These are phyloP conservation scores for Gymnoscopelus microlampas DNA, from an alignment of 2,797 vertebrate genomes.

Conservation along the genomic window DNA sequence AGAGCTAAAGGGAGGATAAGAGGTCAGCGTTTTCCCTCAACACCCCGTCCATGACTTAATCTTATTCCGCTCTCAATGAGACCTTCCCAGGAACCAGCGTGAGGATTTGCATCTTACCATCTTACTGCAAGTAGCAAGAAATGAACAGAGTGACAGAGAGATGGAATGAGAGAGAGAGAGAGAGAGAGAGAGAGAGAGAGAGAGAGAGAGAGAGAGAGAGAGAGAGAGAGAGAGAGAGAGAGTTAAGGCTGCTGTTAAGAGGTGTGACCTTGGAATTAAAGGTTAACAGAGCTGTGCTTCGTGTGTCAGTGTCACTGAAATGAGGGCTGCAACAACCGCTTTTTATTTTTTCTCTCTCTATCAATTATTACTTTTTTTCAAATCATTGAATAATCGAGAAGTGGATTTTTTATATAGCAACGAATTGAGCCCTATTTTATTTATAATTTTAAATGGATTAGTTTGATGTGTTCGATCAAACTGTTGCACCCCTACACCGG, in stretches of 20 bases:
- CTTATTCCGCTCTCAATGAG: conserved; percentile 89
- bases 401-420: too few relatives aligned
- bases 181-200: conserved; percentile 22
- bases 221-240: conserved; percentile 39
- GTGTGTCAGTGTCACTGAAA: too few relatives aligned
- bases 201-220: background rate
- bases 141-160: conserved; percentile 35
- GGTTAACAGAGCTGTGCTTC: too few relatives aligned
- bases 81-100: conserved; percentile 92
- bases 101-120: conserved; percentile 44
- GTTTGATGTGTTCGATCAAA: too few relatives aligned
- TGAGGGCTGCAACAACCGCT: too few relatives aligned
- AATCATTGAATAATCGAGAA: too few relatives aligned
- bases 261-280: too few relatives aligned
- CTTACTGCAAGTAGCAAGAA: conserved; percentile 70
- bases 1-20: conserved; percentile 92
- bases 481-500: too few relatives aligned
- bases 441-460: too few relatives aligned
- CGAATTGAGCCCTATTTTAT: too few relatives aligned
- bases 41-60: conserved; percentile 95
- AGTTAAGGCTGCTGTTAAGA: conserved; percentile 22
- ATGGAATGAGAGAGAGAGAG: conserved; percentile 41
- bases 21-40: conserved; percentile 99
- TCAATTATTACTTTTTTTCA: too few relatives aligned
- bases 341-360: too few relatives aligned